phyloP scores from a whole-genome alignment of 2,888 invertebrate genomes.

The Bimastos eiseni region DNA sequence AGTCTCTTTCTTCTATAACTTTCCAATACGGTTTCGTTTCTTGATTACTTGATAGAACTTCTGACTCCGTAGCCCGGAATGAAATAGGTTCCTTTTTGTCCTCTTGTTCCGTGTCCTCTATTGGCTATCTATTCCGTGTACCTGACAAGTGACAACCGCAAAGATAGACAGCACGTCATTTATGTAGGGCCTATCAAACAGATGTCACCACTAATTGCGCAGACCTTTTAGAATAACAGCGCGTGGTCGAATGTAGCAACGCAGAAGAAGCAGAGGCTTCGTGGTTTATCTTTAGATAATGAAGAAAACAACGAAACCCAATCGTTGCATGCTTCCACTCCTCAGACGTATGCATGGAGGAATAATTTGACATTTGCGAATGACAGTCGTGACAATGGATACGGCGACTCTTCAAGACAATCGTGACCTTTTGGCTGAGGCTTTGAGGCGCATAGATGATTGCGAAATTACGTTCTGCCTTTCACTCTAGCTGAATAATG shows the following conservation, averaged over 20 bases:
- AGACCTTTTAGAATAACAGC: no score
- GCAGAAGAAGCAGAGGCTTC: neutral
- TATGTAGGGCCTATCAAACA: neutral
- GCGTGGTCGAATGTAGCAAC: no score
- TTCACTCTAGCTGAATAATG: neutral
- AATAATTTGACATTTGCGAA: neutral
- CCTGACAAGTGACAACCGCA: no score
- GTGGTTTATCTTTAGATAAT: neutral
- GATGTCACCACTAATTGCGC: neutral
- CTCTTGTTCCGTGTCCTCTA: no score
- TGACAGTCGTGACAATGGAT: neutral
- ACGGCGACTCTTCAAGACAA: neutral
- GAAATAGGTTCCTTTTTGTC: no score
- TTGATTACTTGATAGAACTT: no score
- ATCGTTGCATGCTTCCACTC: neutral
- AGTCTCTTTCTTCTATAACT: no score
- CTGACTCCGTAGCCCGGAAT: no score
- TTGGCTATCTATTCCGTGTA: no score
- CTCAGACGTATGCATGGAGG: neutral
- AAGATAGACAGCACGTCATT: neutral
- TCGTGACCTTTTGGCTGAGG: neutral
- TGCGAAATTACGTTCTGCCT: slow-evolving; percentile 9
- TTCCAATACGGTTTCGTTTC: no score
- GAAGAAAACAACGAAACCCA: neutral
- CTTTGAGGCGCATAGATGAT: neutral